Conservation (phyloP, 2,113 vertebrate genomes). For the Microtus oregoni region DNA sequence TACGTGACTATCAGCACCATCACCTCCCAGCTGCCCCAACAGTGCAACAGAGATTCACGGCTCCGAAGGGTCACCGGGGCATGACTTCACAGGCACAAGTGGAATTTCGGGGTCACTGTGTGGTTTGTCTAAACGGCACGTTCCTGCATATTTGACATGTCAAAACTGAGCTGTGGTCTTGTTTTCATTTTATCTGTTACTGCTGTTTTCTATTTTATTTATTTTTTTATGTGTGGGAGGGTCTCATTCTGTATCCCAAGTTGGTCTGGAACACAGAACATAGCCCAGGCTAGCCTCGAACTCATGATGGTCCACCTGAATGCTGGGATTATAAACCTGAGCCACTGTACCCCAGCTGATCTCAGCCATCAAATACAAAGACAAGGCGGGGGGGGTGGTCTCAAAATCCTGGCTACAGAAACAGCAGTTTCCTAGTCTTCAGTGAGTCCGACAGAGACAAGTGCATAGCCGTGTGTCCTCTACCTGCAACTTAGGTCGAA, state of each 20-base stretch:
- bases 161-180: neutral
- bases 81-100: neutral
- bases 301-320: neutral
- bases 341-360: neutral
- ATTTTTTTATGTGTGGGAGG: neutral
- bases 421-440: neutral
- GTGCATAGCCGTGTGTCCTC: neutral
- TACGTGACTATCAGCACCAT: neutral
- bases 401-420: neutral
- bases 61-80: constrained; percentile 21
- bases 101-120: neutral
- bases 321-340: neutral
- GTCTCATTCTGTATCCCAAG: neutral
- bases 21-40: neutral
- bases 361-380: neutral
- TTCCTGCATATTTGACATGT: neutral
- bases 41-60: neutral
- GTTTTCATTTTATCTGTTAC: neutral
- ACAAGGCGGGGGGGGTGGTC: neutral
- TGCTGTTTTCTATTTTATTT: neutral
- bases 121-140: neutral
- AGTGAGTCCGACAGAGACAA: neutral
- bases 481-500: neutral
- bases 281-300: neutral
- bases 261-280: neutral